These are phyloP conservation scores for Coelinius sp. DNA, from an alignment of 2,888 invertebrate species.

Conservation along the genomic window DNA sequence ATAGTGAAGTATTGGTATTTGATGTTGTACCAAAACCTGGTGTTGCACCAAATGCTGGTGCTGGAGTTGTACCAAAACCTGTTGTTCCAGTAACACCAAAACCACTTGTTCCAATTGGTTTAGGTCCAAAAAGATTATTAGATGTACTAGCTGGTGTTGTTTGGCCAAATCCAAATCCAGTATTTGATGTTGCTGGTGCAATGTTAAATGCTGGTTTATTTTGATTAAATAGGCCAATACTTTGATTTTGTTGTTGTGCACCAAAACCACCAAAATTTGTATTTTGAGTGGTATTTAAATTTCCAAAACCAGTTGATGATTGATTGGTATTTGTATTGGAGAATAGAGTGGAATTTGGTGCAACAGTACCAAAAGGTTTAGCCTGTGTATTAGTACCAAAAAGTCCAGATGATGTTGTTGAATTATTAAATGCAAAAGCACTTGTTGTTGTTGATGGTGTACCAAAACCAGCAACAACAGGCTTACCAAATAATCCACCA, in stretches of 20 bases:
- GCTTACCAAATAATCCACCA: slow-evolving; percentile 79
- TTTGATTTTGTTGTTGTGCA: slow-evolving; percentile 65
- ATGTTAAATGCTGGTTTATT: slow-evolving; percentile 69
- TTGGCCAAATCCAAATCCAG: slow-evolving; percentile 71
- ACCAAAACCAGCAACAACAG: slow-evolving; percentile 76
- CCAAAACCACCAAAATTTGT: slow-evolving; percentile 69
- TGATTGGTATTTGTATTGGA: slow-evolving; percentile 63
- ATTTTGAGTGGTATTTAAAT: slow-evolving; percentile 65
- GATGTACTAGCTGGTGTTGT: slow-evolving; percentile 60
- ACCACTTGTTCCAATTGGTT: slow-evolving; percentile 71
- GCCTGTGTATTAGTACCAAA: slow-evolving; percentile 70
- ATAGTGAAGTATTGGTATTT: slow-evolving; percentile 66
- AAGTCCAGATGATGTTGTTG: slow-evolving; percentile 65
- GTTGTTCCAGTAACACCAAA: slow-evolving; percentile 65
- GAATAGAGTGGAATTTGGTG: slow-evolving; percentile 66
- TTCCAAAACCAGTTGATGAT: slow-evolving; percentile 62
- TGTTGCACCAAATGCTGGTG: slow-evolving; percentile 55
- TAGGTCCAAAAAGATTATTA: slow-evolving; percentile 71
- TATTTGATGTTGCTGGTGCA: slow-evolving; percentile 63
- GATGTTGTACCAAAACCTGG: slow-evolving; percentile 64
- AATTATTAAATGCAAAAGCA: slow-evolving; percentile 69
- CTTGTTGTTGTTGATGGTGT: slow-evolving; percentile 70
- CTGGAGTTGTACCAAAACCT: slow-evolving; percentile 56
- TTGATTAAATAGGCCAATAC: slow-evolving; percentile 70
- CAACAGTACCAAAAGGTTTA: slow-evolving; percentile 70